A percentile compares a stretch with the other conserved stretches of the same genome.
Conservation (phyloP, 2,797 vertebrate genomes). For the Eidolon dupreanum region DNA sequence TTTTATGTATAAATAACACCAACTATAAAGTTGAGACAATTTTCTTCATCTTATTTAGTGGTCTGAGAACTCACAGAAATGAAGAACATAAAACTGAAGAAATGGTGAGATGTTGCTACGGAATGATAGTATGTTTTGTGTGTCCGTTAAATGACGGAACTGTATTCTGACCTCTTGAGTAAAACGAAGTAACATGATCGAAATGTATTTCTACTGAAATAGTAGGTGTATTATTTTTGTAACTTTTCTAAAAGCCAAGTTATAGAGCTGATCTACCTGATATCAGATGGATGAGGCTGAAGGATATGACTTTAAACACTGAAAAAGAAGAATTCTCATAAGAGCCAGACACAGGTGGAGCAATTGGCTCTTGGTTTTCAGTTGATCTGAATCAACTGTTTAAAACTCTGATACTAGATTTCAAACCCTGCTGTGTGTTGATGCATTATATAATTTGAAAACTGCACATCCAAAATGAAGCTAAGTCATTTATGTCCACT, state of each 20-base stretch:
- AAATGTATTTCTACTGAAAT: not conserved
- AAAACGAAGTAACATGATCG: not conserved
- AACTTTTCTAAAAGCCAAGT: not conserved
- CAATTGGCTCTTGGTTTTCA: not conserved
- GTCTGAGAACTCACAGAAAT: not conserved
- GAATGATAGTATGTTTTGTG: not conserved
- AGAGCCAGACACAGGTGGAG: not conserved
- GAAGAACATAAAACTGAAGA: not conserved
- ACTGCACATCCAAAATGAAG: not conserved
- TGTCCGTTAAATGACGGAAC: not conserved
- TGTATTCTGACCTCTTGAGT: not conserved
- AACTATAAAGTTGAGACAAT: not conserved
- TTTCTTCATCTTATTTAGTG: not conserved
- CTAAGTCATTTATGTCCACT: not conserved
- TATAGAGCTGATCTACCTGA: not conserved
- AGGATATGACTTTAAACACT: not conserved
- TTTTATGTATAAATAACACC: conserved; percentile 3
- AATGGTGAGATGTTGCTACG: not conserved
- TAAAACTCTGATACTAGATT: not conserved
- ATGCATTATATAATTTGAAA: not conserved
- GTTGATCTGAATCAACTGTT: not conserved
- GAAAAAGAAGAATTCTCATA: not conserved
- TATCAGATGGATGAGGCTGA: not conserved
- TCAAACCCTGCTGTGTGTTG: not conserved
- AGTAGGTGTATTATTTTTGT: not conserved